phyloP scores from a whole-genome alignment of 2,113 vertebrate species.

The Neodon shergylaensis region DNA sequence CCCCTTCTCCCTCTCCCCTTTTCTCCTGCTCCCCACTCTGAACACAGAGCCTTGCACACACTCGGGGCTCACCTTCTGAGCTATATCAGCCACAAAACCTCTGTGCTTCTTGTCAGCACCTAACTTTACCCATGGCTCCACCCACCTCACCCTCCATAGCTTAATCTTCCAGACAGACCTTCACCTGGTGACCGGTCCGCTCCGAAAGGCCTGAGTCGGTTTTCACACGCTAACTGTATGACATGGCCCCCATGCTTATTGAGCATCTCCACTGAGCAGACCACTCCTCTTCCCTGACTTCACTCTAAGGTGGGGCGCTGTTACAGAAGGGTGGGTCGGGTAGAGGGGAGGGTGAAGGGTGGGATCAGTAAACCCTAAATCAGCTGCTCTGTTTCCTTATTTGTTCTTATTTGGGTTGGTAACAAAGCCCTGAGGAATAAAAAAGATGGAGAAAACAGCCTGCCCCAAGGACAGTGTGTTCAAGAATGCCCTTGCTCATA shows the following conservation, averaged over 20 bases:
- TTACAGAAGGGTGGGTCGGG: not conserved
- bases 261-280: not conserved
- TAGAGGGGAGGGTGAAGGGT: not conserved
- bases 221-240: not conserved
- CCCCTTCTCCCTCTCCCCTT: not conserved
- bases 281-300: not conserved
- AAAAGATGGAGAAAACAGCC: constrained; percentile 7
- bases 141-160: not conserved
- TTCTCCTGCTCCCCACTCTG: not conserved
- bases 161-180: not conserved
- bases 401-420: not conserved
- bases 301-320: not conserved
- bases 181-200: not conserved
- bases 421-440: not conserved
- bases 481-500: constrained; percentile 52
- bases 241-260: not conserved
- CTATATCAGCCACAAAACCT: not conserved
- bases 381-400: not conserved
- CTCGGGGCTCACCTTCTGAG: not conserved
- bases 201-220: not conserved
- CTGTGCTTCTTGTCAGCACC: not conserved
- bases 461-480: not conserved
- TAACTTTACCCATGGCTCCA: not conserved
- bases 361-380: not conserved
- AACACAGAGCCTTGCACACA: not conserved